Percentiles rank a stretch among this genome's conserved stretches.
phyloP scores from a whole-genome alignment of 2,888 invertebrate species.

The Erpobdella octoculata region DNA sequence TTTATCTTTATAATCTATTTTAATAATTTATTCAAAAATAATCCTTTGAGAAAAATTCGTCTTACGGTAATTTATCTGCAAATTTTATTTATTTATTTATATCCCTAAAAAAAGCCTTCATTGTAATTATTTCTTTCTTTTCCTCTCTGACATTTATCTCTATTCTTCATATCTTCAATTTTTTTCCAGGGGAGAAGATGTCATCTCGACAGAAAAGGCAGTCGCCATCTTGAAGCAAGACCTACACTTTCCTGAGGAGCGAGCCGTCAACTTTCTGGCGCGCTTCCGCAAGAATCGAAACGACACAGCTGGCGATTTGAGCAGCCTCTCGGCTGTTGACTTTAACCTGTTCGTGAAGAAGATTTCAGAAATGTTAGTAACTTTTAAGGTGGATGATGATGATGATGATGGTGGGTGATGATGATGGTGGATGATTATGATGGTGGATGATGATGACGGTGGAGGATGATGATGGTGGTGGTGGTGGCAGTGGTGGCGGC shows the following conservation, averaged over 20 bases:
- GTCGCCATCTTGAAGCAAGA: slow-evolving; percentile 12
- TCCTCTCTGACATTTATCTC: too few relatives aligned
- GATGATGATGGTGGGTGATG: background rate
- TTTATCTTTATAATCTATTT: too few relatives aligned
- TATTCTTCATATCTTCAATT: too few relatives aligned
- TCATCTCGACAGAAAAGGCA: slow-evolving; percentile 16
- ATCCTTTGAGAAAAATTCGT: too few relatives aligned
- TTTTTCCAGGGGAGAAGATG: slow-evolving; percentile 14
- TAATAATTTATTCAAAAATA: too few relatives aligned
- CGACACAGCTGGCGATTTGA: background rate
- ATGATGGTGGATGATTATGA: background rate
- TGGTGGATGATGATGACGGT: slow-evolving; percentile 14
- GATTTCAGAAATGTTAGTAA: slow-evolving; percentile 22
- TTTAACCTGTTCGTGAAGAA: slow-evolving; percentile 9
- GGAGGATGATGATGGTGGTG: slow-evolving; percentile 23
- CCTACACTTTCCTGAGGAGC: slow-evolving; percentile 21
- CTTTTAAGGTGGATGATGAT: background rate
- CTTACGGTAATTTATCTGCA: too few relatives aligned
- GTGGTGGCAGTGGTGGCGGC: slow-evolving; percentile 15
- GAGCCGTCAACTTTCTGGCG: slow-evolving; percentile 19
- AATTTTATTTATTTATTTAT: too few relatives aligned
- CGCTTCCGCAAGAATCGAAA: slow-evolving; percentile 4
- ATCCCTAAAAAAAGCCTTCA: too few relatives aligned
- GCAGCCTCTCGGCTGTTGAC: background rate
- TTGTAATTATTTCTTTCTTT: too few relatives aligned